A percentile compares a stretch with the other conserved stretches of the same genome.
These are phyloP conservation scores for Bagarius yarrelli DNA, from an alignment of 2,113 vertebrate species.

Conservation along the genomic window DNA sequence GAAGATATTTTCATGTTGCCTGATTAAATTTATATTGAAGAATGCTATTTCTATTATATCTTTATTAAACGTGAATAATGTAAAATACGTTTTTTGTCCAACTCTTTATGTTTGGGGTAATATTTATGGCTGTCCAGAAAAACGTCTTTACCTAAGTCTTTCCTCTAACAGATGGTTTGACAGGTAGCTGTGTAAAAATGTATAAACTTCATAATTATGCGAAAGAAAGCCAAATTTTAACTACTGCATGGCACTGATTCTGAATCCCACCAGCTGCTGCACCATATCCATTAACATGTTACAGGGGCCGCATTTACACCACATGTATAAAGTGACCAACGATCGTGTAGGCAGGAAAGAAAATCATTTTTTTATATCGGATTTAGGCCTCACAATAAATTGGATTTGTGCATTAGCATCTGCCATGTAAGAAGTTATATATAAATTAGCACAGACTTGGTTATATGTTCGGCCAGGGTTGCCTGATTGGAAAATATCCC, in stretches of 20 bases:
- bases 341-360: too few species aligned
- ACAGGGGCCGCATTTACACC: not conserved
- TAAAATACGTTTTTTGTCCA: not conserved
- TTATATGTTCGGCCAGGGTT: too few species aligned
- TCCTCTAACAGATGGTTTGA: not conserved
- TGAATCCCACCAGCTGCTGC: not conserved
- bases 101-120: too few species aligned
- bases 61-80: not conserved
- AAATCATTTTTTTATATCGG: too few species aligned
- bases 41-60: not conserved
- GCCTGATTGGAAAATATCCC: too few species aligned
- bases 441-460: too few species aligned
- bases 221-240: not conserved
- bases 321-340: too few species aligned
- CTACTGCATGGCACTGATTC: not conserved
- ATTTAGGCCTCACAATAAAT: too few species aligned
- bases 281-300: not conserved
- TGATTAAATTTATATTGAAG: not conserved
- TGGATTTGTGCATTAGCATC: too few species aligned
- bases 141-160: not conserved
- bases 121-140: not conserved
- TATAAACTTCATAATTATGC: not conserved
- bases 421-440: too few species aligned
- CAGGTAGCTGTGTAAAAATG: not conserved
- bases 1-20: not conserved